Percentiles rank a stretch among this genome's conserved stretches.
Evolutionary conservation across 1,140 invertebrate genomes (phyloP).

Genomic region (Neuroterus valhalla): DNA sequence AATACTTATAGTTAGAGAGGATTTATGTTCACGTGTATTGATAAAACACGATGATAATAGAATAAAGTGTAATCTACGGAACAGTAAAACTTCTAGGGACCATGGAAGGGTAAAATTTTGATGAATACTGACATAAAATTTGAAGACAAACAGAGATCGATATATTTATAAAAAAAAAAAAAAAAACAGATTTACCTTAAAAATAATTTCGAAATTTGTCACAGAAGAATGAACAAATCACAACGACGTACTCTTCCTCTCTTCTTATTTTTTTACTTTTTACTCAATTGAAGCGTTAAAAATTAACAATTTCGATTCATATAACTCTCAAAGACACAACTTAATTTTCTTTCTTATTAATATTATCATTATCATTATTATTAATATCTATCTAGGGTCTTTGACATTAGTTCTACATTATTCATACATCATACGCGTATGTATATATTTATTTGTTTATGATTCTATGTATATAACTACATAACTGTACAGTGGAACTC

Average conservation of each 20-base stretch:
- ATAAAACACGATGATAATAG: too few species aligned
- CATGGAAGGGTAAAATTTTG: constrained; percentile 10
- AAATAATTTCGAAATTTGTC: constrained; percentile 1
- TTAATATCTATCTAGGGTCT: constrained; percentile 57
- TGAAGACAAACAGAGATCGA: constrained; percentile 16
- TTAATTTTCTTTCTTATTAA: constrained; percentile 54
- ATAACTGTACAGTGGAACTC: constrained; percentile 67
- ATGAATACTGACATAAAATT: neutral
- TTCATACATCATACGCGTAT: constrained; percentile 40
- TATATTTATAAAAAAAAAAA: neutral
- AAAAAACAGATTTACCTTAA: constrained; percentile 9
- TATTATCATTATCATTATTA: constrained; percentile 57
- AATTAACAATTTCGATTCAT: constrained; percentile 64
- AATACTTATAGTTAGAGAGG: too few species aligned
- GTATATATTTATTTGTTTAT: constrained; percentile 50
- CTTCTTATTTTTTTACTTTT: constrained; percentile 43
- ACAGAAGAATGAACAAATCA: constrained; percentile 11
- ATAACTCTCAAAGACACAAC: constrained; percentile 61
- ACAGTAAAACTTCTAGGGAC: neutral
- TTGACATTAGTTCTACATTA: constrained; percentile 54
- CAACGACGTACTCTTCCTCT: constrained; percentile 39
- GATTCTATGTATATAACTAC: constrained; percentile 55
- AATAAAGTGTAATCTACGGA: too few species aligned
- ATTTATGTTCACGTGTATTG: too few species aligned
- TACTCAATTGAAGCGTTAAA: constrained; percentile 58